phyloP scores from a whole-genome alignment of 1,140 invertebrate genomes.

The Leucophenga varia region DNA sequence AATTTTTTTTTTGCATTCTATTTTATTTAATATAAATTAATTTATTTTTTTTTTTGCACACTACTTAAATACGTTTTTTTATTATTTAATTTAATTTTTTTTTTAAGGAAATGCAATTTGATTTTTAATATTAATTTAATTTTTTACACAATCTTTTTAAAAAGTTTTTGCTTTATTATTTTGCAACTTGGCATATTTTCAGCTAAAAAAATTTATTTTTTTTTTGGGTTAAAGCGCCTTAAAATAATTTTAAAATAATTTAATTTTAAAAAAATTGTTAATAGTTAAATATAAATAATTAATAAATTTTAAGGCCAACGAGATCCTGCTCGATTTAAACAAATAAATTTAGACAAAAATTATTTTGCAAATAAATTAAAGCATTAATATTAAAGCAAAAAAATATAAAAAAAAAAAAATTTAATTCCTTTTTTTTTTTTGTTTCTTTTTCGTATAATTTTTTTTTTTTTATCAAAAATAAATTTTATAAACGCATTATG shows the following conservation, averaged over 20 bases:
- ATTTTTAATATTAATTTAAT: slow-evolving; percentile 15
- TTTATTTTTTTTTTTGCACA: slow-evolving; percentile 27
- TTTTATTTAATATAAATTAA: no score
- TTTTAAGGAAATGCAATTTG: slow-evolving; percentile 21
- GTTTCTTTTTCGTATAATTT: slow-evolving; percentile 4
- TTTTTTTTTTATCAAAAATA: slow-evolving; percentile 26
- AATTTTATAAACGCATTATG: slow-evolving; percentile 31
- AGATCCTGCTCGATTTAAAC: slow-evolving; percentile 51
- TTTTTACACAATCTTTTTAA: slow-evolving; percentile 35
- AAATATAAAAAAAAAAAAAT: background rate
- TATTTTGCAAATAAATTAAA: slow-evolving; percentile 34
- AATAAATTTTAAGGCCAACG: slow-evolving; percentile 48
- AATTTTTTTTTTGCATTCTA: slow-evolving; percentile 24
- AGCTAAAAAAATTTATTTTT: background rate
- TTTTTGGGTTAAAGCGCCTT: slow-evolving; percentile 28
- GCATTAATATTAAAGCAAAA: background rate
- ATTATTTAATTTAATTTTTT: no score
- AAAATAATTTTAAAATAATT: slow-evolving; percentile 42
- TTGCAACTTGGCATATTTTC: no score
- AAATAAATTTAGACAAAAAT: slow-evolving; percentile 1
- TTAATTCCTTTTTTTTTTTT: background rate
- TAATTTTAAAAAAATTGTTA: slow-evolving; percentile 39
- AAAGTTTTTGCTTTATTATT: slow-evolving; percentile 20
- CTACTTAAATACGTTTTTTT: slow-evolving; percentile 42
- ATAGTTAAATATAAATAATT: slow-evolving; percentile 38